These are phyloP conservation scores for Oryctolagus cuniculus DNA, from an alignment of 2,113 vertebrate species.

Conservation along the genomic window mOryCun1.1 NC_091449.1:45122001-45122500, in stretches of 20 bases:
- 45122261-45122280: not conserved
- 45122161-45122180: too few relatives aligned
- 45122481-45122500: not conserved
- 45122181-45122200: too few relatives aligned
- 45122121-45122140: too few relatives aligned
- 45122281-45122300: not conserved
- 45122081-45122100: too few relatives aligned
- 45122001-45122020: too few relatives aligned
- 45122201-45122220: too few relatives aligned
- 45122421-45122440: not conserved
- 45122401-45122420: not conserved
- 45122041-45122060: too few relatives aligned
- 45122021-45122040: too few relatives aligned
- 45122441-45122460: not conserved
- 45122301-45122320: not conserved
- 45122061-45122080: too few relatives aligned
- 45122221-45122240: too few relatives aligned
- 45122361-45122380: not conserved
- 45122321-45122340: not conserved
- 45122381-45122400: slow-evolving; percentile 9
- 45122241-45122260: not conserved
- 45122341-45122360: not conserved
- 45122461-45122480: not conserved
- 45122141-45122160: too few relatives aligned
- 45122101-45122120: too few relatives aligned